A percentile compares a stretch with the other conserved stretches of the same genome.
Conservation (phyloP, 2,888 invertebrate genomes). For the Ceraclea dissimilis region DNA sequence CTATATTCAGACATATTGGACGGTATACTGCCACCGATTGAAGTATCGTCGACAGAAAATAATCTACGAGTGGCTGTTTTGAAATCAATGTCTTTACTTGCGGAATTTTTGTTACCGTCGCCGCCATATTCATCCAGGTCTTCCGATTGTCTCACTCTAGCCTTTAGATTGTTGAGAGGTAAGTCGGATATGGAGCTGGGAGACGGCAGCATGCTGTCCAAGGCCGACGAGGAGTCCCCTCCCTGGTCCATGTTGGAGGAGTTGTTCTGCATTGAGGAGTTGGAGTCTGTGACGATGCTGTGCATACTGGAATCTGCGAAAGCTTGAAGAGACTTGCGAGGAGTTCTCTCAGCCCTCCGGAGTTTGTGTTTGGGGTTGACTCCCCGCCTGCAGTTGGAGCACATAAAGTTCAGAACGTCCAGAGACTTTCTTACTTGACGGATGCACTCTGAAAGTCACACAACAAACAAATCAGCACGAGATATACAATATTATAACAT, state of each 20-base stretch:
- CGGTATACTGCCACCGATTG: not conserved
- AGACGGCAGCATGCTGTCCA: slow-evolving; percentile 5
- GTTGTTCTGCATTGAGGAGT: slow-evolving; percentile 9
- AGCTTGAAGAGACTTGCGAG: slow-evolving; percentile 21
- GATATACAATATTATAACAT: too few relatives aligned
- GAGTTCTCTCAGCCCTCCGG: slow-evolving; percentile 26
- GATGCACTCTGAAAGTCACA: slow-evolving; percentile 41
- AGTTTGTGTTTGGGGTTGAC: slow-evolving; percentile 29
- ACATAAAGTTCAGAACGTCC: slow-evolving; percentile 47
- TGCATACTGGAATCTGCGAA: slow-evolving; percentile 16
- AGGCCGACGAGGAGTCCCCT: slow-evolving; percentile 10
- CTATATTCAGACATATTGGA: not conserved
- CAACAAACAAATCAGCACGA: slow-evolving; percentile 7
- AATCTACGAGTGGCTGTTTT: slow-evolving; percentile 11
- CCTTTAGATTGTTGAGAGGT: not conserved
- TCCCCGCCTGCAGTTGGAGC: slow-evolving; percentile 45
- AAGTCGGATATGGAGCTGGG: slow-evolving; percentile 11
- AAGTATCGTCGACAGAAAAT: slow-evolving; percentile 4
- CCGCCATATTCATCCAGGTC: slow-evolving; percentile 4
- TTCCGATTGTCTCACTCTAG: not conserved
- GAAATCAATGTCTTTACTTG: slow-evolving; percentile 5
- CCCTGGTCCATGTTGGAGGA: slow-evolving; percentile 9
- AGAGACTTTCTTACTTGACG: slow-evolving; percentile 38
- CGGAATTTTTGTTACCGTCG: not conserved
- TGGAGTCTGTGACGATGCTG: slow-evolving; percentile 15